Conservation (phyloP, 2,113 vertebrate species). For the Nothocercus julius region DNA sequence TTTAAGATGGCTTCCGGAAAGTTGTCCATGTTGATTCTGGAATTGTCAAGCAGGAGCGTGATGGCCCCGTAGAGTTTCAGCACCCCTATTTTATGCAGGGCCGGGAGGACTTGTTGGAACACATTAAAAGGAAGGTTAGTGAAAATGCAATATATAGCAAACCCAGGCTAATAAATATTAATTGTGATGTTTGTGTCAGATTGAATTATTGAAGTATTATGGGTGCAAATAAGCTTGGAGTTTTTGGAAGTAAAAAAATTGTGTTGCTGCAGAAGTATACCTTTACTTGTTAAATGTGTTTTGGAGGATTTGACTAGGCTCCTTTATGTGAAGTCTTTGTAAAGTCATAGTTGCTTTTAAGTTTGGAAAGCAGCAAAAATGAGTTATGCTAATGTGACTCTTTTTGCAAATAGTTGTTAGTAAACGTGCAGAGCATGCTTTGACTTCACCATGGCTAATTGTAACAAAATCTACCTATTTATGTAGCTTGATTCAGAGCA, state of each 20-base stretch:
- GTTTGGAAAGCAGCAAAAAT: neutral
- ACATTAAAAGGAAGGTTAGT: constrained; percentile 95
- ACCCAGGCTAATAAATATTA: neutral
- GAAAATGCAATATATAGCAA: neutral
- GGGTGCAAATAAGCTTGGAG: neutral
- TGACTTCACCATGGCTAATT: neutral
- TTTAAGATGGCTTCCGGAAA: constrained; percentile 94
- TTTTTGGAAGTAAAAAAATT: neutral
- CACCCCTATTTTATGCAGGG: constrained; percentile 94
- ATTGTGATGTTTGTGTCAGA: neutral
- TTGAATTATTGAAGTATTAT: neutral
- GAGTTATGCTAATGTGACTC: neutral
- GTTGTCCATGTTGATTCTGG: constrained; percentile 93
- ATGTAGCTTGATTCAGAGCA: neutral
- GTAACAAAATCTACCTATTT: neutral
- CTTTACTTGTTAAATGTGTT: neutral
- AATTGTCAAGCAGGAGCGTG: constrained; percentile 90
- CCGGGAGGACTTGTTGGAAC: constrained; percentile 92
- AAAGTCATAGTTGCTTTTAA: neutral
- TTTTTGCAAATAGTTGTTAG: neutral
- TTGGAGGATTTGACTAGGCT: neutral
- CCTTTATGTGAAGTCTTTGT: neutral
- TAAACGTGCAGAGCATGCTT: neutral
- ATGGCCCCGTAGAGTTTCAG: constrained; percentile 95
- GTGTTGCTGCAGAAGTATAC: neutral